Evolutionary conservation across 2,888 invertebrate species (phyloP).

Genomic region (Lomographa bimaculata): DNA sequence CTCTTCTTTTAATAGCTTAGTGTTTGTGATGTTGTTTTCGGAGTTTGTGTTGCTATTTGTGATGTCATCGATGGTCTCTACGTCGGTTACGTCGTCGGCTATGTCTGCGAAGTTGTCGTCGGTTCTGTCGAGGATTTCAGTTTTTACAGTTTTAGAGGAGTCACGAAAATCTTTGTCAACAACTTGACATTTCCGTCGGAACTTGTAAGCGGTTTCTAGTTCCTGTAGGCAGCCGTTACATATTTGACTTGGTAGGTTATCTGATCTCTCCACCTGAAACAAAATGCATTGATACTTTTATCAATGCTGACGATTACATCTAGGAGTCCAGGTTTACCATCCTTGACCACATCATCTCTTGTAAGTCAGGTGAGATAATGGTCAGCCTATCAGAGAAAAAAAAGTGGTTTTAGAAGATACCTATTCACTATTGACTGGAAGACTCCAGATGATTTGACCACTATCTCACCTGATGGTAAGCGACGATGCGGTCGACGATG

Average conservation of each 20-base stretch:
- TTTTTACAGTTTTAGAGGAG: constrained; percentile 42
- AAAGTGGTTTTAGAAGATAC: no score
- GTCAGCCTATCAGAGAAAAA: no score
- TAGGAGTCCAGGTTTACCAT: no score
- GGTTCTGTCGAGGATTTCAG: constrained; percentile 37
- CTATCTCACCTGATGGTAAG: no score
- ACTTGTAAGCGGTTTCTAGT: constrained; percentile 72
- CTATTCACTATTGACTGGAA: no score
- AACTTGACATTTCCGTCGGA: constrained; percentile 72
- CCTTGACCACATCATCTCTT: no score
- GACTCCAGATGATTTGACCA: no score
- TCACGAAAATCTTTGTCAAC: constrained; percentile 58
- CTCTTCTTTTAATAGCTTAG: constrained; percentile 22
- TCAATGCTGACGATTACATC: no score
- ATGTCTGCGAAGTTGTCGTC: neutral
- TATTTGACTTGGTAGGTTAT: constrained; percentile 65
- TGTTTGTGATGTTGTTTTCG: neutral
- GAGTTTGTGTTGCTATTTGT: constrained; percentile 2
- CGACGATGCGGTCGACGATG: no score
- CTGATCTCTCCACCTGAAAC: constrained; percentile 66
- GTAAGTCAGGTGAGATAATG: no score
- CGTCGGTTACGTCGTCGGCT: constrained; percentile 26
- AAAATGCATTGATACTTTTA: no score
- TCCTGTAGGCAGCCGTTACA: constrained; percentile 66
- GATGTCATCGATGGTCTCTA: constrained; percentile 30